Conservation (phyloP, 2,797 vertebrate genomes). For the Pyrocephalus nanus region DNA sequence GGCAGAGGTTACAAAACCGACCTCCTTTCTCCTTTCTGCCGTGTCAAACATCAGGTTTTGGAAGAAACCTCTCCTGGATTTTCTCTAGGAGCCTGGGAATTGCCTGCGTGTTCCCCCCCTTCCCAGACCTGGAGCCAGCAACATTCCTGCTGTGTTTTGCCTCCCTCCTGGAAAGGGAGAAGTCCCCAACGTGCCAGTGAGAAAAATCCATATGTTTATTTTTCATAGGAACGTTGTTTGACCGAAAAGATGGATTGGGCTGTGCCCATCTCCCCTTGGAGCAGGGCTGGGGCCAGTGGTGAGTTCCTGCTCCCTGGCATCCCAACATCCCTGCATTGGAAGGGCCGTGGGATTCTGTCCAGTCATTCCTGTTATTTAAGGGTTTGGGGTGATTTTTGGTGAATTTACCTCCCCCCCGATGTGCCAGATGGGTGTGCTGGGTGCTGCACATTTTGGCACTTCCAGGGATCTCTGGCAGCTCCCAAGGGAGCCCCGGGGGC, state of each 20-base stretch:
- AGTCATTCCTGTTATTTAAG: not conserved
- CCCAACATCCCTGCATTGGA: fast-evolving
- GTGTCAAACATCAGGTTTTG: not conserved
- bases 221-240: not conserved
- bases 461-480: not conserved
- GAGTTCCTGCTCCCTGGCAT: not conserved
- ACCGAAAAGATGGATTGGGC: not conserved
- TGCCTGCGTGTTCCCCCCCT: fast-evolving
- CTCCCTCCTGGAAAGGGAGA: not conserved
- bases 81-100: not conserved
- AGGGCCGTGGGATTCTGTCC: no score
- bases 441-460: not conserved
- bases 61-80: not conserved
- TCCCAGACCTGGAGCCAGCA: not conserved
- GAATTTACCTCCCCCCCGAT: not conserved
- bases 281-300: not conserved
- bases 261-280: not conserved
- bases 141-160: not conserved
- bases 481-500: fast-evolving
- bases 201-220: fast-evolving
- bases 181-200: not conserved
- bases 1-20: not conserved
- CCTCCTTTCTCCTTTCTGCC: not conserved
- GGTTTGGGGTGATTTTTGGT: not conserved
- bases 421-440: not conserved